Base-by-base conservation (phyloP, 1,140 invertebrate genomes). In the Drosophila aff. region DNA sequence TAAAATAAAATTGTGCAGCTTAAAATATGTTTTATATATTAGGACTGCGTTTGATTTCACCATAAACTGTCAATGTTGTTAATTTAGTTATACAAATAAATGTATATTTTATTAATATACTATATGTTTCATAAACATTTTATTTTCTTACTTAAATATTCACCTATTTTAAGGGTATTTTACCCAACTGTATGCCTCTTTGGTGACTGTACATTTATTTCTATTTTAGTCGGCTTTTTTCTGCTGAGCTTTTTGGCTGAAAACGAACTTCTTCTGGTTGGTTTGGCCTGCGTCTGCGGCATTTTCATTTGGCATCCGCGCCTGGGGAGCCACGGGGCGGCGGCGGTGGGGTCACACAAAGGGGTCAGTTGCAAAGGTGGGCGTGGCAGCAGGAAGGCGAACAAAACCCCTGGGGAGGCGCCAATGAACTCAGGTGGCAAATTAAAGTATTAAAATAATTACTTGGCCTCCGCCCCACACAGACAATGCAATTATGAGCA, bases 401-500 rank as follows among this genome's bases (percentile, higher is more conserved):
- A 53, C 26, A n/a, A 57, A 64, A 33, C 15, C 55, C 66, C 49
- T 21, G n/a, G 53, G 55, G 49, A 69, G 57, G 69, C 75, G 75
- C 64, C 79, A 81, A 76, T 81, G 78, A 85, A 76, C 79, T 90
- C 85, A 89, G 85, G 85, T 89, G 85, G 85, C 82, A 85, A 90
- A 85, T 90, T 77, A 90, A 85, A 81, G 85, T 79, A 90, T 90
- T 90, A 79, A 75, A 81, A 74, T 84, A 90, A 82, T 82, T 82
- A 62, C 80, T 82, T 64, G 55, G 52, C 41, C 57, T 62, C 55
- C 49, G 49, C 49, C 23, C 47, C 38, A 31, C 77, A 46, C 77
- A 90, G 81, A 90, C 85, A 90, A 82, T 91, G 62, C 71, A 82
- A 91, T 90, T 90, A 90, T 79, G 59, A 80, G 68, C 78, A 72